Evolutionary conservation across 2,888 invertebrate species (phyloP), one percentile per base, ranked within the genome.

Genomic region (Dicranocentrus wangi): DNA sequence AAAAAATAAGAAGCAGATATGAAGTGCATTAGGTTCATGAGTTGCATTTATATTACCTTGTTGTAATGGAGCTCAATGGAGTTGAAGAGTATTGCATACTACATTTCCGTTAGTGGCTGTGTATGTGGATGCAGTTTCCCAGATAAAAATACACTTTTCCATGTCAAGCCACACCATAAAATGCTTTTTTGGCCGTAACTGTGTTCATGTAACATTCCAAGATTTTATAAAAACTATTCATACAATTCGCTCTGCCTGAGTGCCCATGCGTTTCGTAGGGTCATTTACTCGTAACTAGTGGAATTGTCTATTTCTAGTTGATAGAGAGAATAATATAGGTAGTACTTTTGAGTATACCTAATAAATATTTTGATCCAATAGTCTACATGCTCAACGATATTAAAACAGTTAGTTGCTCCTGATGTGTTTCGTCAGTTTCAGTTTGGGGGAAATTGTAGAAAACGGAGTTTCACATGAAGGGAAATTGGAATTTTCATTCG

Each of bases 1-100:
- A 73, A 73, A 58, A n/a, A 73, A 73, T 53, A 61, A 72, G 72
- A 63, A 55, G 39, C 60, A 25, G 19, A 58, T 66, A 66, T 58
- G 28, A 76, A 76, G 68, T 76, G 76, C 76, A 76, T 76, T 68
- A 68, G 68, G 58, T 76, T 76, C 76, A 66, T 76, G 76, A 66
- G 76, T 32, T 76, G 76, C 76, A 76, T 76, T 76, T 68, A 76
- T 76, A 76, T 76, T 66, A 76, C 76, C 27, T 5, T 28, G 27
- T 72, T 63, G 27, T 72, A 51, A 43, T 47, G 27, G 55, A 65
- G 21, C 66, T 21, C 73, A 72, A 51, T 61, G 32, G 0, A 19
- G 42, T 2, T 19, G 23, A 53, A 55, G 32, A 58, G 58, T 51
- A 51, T 39, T 28, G 13, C 17, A 27, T 23, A 43, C 25, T 42